Base-by-base conservation (phyloP, 2,888 invertebrate species). In the Ectobius pallidus region DNA sequence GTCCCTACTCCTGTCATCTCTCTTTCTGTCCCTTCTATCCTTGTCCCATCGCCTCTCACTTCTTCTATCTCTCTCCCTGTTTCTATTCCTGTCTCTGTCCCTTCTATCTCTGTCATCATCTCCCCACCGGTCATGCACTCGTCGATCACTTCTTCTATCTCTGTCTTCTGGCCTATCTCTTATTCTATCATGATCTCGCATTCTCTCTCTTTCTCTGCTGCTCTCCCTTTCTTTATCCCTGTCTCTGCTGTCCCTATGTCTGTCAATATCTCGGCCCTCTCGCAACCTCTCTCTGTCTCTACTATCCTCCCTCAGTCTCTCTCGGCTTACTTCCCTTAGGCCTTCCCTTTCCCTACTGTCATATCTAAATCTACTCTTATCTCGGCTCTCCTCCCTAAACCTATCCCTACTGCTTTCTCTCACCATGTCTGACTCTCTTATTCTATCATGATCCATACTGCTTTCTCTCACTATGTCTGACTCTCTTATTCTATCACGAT, bases 1-100 rank as follows among this genome's bases (percentile, higher is more conserved):
- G 1, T 65, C 70, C 30, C 70, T 70, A 25, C 39, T 42, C 14
- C 63, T 46, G 9, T 70, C 73, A 6, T 61, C 61, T 22, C 67
- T 58, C 46, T 61, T 63, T 14, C 34, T 55, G 9, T 67, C 70
- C 16, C 65, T 58, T 16, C 72, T 65, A 52, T 62, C 67, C 14
- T 70, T 63, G 14, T 44, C 42, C 18, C 58, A 42, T 2, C 49
- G 39, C 16, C 61, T 70, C 0, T 63, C 67, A 63, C 25, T 44
- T 58, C 70, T 70, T 69, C 32, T 42, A 14, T 67, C 65, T 20
- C 49, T 58, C 9, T 70, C 46, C 3, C 69, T 27, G 32, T 61
- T 62, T 58, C 62, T 34, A 18, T 27, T 30, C 58, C 70, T 70
- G 16, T 52, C 42, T 18, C 46, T 67, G 18, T 61, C 69, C 7